phyloP scores from a whole-genome alignment of 2,113 vertebrate species.

The Astur gentilis region DNA sequence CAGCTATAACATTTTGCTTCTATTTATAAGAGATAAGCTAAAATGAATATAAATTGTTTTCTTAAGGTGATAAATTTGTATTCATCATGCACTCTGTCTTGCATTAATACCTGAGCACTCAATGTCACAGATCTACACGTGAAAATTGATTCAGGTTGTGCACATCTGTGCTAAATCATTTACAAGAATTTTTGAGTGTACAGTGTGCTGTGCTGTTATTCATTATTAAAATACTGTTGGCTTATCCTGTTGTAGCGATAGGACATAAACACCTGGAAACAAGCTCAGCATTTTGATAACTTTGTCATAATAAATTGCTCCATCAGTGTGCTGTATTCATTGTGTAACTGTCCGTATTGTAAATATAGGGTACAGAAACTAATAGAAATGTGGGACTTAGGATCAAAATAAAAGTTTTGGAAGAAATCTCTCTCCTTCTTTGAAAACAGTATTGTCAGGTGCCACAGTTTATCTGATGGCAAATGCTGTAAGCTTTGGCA shows the following conservation, averaged over 20 bases:
- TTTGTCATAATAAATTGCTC: background rate
- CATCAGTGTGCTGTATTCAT: background rate
- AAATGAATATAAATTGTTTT: background rate
- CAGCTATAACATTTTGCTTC: background rate
- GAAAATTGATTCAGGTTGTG: background rate
- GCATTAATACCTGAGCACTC: background rate
- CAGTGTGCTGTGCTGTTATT: background rate
- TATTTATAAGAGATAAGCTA: background rate
- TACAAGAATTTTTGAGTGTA: background rate
- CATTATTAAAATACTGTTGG: background rate
- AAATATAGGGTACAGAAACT: background rate
- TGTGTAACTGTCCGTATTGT: background rate
- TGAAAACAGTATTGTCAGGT: background rate
- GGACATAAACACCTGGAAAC: background rate
- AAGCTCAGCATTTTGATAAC: background rate
- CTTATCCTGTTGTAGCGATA: background rate
- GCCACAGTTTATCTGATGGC: background rate
- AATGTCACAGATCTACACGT: background rate
- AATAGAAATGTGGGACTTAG: background rate
- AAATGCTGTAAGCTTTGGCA: background rate
- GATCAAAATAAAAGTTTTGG: background rate
- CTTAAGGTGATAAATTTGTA: background rate
- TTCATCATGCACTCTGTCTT: background rate
- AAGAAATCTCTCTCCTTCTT: background rate
- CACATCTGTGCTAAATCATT: background rate